Evolutionary conservation across 92 coral and sea anemone species (phyloP), one percentile per base, ranked within the genome.

Genomic region (Micromussa lordhowensis): DNA sequence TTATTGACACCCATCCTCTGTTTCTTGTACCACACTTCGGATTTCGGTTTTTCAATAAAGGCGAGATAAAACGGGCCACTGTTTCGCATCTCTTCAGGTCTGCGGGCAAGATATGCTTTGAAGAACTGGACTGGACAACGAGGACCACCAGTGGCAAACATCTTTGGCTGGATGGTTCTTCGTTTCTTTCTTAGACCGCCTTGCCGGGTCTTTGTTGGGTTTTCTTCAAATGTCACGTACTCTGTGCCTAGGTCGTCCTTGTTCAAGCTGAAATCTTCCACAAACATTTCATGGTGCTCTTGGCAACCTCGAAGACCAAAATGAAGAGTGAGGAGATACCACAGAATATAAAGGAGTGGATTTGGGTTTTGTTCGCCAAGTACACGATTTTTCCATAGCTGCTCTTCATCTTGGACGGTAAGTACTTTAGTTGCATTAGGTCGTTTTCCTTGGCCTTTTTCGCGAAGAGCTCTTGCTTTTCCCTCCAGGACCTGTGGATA

Each of bases 401-500:
- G 34, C 82, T 79, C 82, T 53, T 53, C 63, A 77, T 77, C 81
- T 44, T 77, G 82, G 32, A 54, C 30, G 82, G 82, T 79, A 79
- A 55, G 82, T 53, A 49, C 68, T 79, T 38, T 66, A 24, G 71
- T 19, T 40, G 48, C 48, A 5, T 40, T 4, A 4, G 48, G 48
- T 40, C 48, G 48, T 40, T 40, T 40, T 40, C 48, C 5, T 7
- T 40, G 7, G 7, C 48, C 48, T 40, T 40, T 40, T 40, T 40
- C 48, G 48, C 7, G 71, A 66, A 66, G 71, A 66, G 29, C 71
- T 66, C 71, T 66, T 66, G 26, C 15, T 66, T 66, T 66, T 66
- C n/a, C 32, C 14, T 66, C 71, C 71, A 28, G 9, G 71, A 66
- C 28, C 26, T 22, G 28, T 66, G 70, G 70, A 36, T 2, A 64